These are phyloP conservation scores for Agrochola circellaris DNA, from an alignment of 2,888 invertebrate species.

Conservation along the genomic window DNA sequence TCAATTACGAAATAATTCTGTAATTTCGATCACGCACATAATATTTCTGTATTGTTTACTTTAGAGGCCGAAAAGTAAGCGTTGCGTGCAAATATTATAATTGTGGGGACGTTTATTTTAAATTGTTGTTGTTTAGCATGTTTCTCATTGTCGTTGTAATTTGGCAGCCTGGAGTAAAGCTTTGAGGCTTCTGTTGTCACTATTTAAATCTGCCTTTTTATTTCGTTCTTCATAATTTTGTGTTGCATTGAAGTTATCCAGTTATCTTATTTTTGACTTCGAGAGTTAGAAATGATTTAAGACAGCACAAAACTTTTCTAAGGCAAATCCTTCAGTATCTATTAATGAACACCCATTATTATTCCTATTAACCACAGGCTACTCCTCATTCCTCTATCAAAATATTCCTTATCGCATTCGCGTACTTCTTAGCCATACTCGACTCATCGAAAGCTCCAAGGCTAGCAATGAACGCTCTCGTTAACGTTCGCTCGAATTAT, in stretches of 20 bases:
- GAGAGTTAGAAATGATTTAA: not conserved
- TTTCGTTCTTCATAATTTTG: not conserved
- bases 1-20: conserved; percentile 72
- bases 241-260: not conserved
- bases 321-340: not conserved
- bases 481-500: conserved; percentile 60
- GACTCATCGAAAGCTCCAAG: conserved; percentile 81
- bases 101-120: conserved; percentile 52
- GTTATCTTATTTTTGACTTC: not conserved
- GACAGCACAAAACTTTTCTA: not conserved
- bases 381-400: too few species aligned
- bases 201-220: conserved; percentile 6
- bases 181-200: conserved; percentile 12
- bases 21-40: conserved; percentile 70
- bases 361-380: not conserved
- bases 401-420: not conserved
- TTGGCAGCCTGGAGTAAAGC: conserved; percentile 12
- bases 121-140: conserved; percentile 41
- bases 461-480: conserved; percentile 67
- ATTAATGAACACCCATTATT: too few species aligned
- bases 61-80: conserved; percentile 66
- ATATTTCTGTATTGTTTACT: conserved; percentile 66
- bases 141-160: conserved; percentile 39
- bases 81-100: conserved; percentile 53
- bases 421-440: conserved; percentile 27